These are phyloP conservation scores for Aphis craccivora DNA, from an alignment of 1,140 invertebrate genomes.

Conservation along the genomic window DNA sequence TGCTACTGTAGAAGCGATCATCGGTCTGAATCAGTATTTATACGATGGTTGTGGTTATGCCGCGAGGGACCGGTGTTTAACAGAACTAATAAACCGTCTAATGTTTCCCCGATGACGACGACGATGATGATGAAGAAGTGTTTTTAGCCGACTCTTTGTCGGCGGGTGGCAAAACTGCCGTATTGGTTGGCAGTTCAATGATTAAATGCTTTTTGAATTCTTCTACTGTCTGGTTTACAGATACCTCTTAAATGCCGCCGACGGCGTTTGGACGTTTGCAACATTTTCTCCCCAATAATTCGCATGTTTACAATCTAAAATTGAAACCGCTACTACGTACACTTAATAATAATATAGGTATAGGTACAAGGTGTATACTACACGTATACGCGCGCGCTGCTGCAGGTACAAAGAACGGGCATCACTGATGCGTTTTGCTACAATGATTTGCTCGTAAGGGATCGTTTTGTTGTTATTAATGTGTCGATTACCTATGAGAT, in stretches of 20 bases:
- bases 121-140: background rate
- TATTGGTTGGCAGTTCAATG: conserved; percentile 26
- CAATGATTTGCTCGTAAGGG: background rate
- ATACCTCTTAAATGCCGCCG: background rate
- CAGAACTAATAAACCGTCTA: conserved; percentile 57
- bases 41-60: background rate
- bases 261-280: background rate
- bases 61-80: conserved; percentile 51
- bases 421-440: background rate
- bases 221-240: background rate
- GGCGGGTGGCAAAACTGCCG: conserved; percentile 54
- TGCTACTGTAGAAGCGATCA: conserved; percentile 47
- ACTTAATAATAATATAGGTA: background rate
- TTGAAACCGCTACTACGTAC: background rate
- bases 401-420: background rate
- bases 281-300: background rate
- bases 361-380: background rate
- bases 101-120: background rate
- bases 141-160: conserved; percentile 31
- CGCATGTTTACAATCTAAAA: conserved; percentile 20
- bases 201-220: conserved; percentile 16
- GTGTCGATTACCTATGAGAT: background rate
- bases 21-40: conserved; percentile 16
- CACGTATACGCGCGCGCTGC: background rate
- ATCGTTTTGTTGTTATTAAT: background rate